phyloP scores from a whole-genome alignment of 2,113 vertebrate genomes.

The Callipepla californica region DNA sequence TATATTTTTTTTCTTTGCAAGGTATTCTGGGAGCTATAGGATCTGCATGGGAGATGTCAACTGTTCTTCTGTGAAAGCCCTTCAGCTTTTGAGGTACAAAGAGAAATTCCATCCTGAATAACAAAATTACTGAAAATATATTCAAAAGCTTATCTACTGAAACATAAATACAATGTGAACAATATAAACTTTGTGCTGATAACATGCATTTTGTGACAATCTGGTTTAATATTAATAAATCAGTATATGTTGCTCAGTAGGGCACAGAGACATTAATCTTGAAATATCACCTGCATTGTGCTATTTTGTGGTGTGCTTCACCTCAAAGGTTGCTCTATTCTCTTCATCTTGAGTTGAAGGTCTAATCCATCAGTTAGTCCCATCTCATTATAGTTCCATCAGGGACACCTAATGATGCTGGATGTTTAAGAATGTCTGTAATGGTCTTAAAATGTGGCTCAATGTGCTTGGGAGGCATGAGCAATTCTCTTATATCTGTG shows the following conservation, averaged over 20 bases:
- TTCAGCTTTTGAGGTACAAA: neutral
- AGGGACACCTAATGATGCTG: slow-evolving; percentile 1
- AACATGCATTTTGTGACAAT: neutral
- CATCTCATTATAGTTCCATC: slow-evolving; percentile 25
- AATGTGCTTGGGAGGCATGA: neutral
- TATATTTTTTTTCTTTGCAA: neutral
- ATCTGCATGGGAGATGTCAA: neutral
- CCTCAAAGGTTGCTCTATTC: slow-evolving; percentile 21
- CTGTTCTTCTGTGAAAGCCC: neutral
- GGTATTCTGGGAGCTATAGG: neutral
- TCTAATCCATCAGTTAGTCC: slow-evolving; percentile 20
- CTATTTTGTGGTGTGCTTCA: slow-evolving; percentile 19
- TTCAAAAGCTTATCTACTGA: neutral
- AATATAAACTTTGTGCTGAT: neutral
- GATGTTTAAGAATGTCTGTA: neutral
- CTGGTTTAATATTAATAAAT: slow-evolving; percentile 24
- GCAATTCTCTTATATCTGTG: neutral
- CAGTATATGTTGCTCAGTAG: neutral
- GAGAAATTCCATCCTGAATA: neutral
- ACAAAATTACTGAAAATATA: neutral
- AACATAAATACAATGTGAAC: neutral
- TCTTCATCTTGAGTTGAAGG: neutral
- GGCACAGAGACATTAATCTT: neutral
- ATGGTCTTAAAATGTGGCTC: slow-evolving; percentile 4
- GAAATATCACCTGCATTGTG: neutral